Base-by-base conservation (phyloP, 2,113 vertebrate genomes). In the Alouatta palliata region DNA sequence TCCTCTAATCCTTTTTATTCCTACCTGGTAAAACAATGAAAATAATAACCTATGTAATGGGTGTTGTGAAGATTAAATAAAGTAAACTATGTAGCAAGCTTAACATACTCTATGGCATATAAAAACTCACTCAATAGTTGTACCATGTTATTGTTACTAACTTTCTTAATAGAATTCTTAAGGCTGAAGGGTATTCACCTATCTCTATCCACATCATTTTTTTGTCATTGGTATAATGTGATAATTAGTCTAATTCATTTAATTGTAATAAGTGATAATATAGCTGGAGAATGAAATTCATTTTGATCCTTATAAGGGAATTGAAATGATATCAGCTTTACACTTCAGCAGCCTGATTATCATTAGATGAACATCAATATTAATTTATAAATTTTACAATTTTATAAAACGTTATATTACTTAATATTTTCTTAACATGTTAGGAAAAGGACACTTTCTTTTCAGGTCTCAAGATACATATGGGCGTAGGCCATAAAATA, bases 231-330 rank as follows among this genome's bases (percentile, higher is more conserved):
- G 77, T 90, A 71, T 4, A 82, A 14, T 58, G 8, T 79, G 64
- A 19, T 61, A 27, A 82, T 93, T 94, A 82, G 87, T 71, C 68
- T 64, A 52, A 81, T 70, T 94, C 43, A 82, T 47, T 82, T 88
- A 13, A 58, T 95, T 91, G 83, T 90, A 64, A 54, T 23, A 83
- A 40, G 20, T 54, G 17, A 54, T 81, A 73, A 82, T 73, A 32
- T 75, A 73, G 17, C 7, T 64, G 16, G 32, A 10, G 5, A 87
- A 54, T 58, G 37, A 88, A 83, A 90, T 35, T 94, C 37, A 91
- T 54, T 95, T 94, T 89, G 61, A 47, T 71, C 32, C 45, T 77
- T 91, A 54, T 13, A 47, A 95, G 0, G 6, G 23, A 94, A 75
- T 82, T 17, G 68, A 6, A 56, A 70, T 93, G 32, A 11, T 83